These are phyloP conservation scores for Eumeta japonica DNA, from an alignment of 1,140 invertebrate species.

Conservation along the genomic window DNA sequence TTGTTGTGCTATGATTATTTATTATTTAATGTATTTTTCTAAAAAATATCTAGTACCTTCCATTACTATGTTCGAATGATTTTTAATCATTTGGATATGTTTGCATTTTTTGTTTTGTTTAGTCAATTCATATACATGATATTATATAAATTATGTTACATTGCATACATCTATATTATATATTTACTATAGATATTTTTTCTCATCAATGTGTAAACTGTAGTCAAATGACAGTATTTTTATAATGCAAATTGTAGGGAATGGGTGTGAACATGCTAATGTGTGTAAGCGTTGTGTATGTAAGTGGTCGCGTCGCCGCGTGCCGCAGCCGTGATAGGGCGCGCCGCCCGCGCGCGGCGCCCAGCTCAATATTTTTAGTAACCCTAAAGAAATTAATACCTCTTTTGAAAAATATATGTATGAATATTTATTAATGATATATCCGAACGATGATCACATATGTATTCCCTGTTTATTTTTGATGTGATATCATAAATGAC, in stretches of 20 bases:
- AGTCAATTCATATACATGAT: constrained; percentile 53
- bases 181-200: too few relatives aligned
- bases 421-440: constrained; percentile 48
- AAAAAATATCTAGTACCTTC: constrained; percentile 50
- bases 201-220: too few relatives aligned
- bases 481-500: constrained; percentile 62
- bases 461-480: constrained; percentile 59
- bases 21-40: constrained; percentile 30
- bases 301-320: too few relatives aligned
- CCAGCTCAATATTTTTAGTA: constrained; percentile 60
- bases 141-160: constrained; percentile 44
- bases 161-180: too few relatives aligned
- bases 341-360: constrained; percentile 46
- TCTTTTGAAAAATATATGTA: constrained; percentile 53
- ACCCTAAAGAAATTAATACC: constrained; percentile 59
- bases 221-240: constrained; percentile 63
- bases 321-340: constrained; percentile 50
- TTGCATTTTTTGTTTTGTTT: constrained; percentile 56
- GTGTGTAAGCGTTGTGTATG: constrained; percentile 60
- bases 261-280: constrained; percentile 28
- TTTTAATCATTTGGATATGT: constrained; percentile 51
- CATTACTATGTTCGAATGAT: constrained; percentile 44
- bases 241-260: constrained; percentile 56
- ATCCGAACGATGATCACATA: constrained; percentile 52
- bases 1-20: constrained; percentile 57